phyloP scores from a whole-genome alignment of 2,797 vertebrate species.

The Numenius phaeopus region DNA sequence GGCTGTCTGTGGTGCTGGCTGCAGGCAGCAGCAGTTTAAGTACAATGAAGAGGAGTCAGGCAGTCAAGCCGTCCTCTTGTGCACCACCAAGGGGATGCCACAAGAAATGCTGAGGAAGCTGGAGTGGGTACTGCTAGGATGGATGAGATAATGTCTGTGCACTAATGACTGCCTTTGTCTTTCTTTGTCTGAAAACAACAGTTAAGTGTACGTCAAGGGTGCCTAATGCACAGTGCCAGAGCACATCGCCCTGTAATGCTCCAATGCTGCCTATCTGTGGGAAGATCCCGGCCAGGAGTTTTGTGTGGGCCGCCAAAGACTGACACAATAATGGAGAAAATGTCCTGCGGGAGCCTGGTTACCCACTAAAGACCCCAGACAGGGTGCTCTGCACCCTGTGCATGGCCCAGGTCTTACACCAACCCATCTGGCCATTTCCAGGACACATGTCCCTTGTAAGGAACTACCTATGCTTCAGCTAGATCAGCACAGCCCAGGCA shows the following conservation, averaged over 20 bases:
- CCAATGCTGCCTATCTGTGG: fast-evolving
- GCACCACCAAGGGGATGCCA: not conserved
- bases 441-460: fast-evolving
- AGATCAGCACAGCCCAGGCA: not conserved
- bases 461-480: not conserved
- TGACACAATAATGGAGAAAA: not conserved
- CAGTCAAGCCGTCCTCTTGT: not conserved
- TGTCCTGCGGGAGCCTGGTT: not conserved
- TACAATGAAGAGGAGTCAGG: not conserved
- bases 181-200: not conserved
- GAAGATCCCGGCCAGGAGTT: not conserved
- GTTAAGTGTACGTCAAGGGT: not conserved
- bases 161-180: constrained; percentile 33
- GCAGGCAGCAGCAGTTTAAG: not conserved
- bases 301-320: not conserved
- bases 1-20: not conserved
- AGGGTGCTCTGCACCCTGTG: not conserved
- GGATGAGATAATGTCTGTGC: not conserved
- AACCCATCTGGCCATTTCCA: not conserved
- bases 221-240: not conserved
- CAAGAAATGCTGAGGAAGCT: not conserved
- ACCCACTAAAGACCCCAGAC: not conserved
- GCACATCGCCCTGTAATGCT: not conserved
- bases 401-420: not conserved
- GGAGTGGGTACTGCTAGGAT: not conserved